Evolutionary conservation across 2,888 invertebrate species (phyloP).

Genomic region (Pseudeuparius sepicola): DNA sequence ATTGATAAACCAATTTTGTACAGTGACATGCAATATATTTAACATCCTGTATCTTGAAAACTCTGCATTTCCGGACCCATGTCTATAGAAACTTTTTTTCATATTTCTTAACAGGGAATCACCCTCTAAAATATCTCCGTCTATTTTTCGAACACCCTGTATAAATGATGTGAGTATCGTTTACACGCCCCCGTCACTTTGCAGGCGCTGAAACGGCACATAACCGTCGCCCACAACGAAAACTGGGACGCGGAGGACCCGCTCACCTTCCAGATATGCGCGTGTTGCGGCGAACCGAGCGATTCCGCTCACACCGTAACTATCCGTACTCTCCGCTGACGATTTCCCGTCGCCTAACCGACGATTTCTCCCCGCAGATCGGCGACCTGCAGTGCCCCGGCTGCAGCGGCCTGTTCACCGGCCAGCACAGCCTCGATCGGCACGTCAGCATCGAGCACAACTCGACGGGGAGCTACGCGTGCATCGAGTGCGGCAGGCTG

Average conservation of each 20-base stretch:
- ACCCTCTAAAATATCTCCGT: too few species aligned
- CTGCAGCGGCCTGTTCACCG: slow-evolving; percentile 66
- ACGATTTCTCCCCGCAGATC: slow-evolving; percentile 29
- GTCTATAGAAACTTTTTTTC: too few species aligned
- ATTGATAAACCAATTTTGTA: too few species aligned
- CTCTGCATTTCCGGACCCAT: too few species aligned
- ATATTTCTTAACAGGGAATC: too few species aligned
- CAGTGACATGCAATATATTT: too few species aligned
- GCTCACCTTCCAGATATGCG: slow-evolving; percentile 40
- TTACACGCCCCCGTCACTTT: slow-evolving; percentile 16
- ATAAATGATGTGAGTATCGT: slow-evolving; percentile 6
- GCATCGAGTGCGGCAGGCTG: slow-evolving; percentile 56
- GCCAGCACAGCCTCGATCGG: slow-evolving; percentile 52
- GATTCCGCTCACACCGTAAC: slow-evolving; percentile 46
- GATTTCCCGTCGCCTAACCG: slow-evolving; percentile 1
- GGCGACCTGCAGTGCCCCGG: slow-evolving; percentile 46
- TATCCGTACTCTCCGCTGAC: too few species aligned
- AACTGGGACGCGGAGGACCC: slow-evolving; percentile 30
- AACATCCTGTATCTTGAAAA: too few species aligned
- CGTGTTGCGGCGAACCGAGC: slow-evolving; percentile 49
- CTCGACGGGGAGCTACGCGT: slow-evolving; percentile 47
- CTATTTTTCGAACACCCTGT: slow-evolving; percentile 9
- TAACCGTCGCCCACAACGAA: slow-evolving; percentile 30
- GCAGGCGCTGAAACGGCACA: slow-evolving; percentile 38
- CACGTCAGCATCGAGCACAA: slow-evolving; percentile 64